A percentile compares a stretch with the other conserved stretches of the same genome.
These are phyloP conservation scores for Karalla daura DNA, from an alignment of 2,797 vertebrate species.

Conservation along the genomic window DNA sequence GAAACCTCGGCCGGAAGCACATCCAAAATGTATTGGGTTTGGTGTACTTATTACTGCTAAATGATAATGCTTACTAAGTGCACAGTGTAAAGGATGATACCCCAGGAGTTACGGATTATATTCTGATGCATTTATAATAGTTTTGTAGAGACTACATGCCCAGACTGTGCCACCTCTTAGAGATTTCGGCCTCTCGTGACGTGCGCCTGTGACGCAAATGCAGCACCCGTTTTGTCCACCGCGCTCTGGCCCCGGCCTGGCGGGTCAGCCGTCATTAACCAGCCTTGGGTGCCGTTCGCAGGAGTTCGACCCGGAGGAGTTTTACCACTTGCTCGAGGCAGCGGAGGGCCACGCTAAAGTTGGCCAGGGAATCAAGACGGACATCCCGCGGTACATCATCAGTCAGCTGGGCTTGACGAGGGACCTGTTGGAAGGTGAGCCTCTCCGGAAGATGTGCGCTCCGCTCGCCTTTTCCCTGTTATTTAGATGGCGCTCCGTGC, in stretches of 20 bases:
- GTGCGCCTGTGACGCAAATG: not conserved
- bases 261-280: slow-evolving; percentile 25
- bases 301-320: slow-evolving; percentile 98
- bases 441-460: not conserved
- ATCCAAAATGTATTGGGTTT: too few relatives aligned
- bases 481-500: too few relatives aligned
- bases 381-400: slow-evolving; percentile 96
- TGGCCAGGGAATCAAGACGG: slow-evolving; percentile 93
- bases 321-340: slow-evolving; percentile 96
- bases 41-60: too few relatives aligned
- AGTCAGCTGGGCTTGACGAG: slow-evolving; percentile 93
- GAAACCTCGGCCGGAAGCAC: too few relatives aligned
- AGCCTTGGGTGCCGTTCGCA: slow-evolving; percentile 60
- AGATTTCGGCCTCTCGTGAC: not conserved
- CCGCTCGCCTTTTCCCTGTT: too few relatives aligned
- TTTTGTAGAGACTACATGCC: too few relatives aligned
- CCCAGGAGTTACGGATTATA: too few relatives aligned
- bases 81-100: too few relatives aligned
- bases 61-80: too few relatives aligned
- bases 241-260: not conserved
- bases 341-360: slow-evolving; percentile 96
- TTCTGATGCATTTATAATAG: too few relatives aligned
- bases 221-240: not conserved
- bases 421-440: slow-evolving; percentile 90
- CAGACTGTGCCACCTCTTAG: too few relatives aligned